Base-by-base conservation (phyloP, 1,140 invertebrate genomes). In the Drosophila rhopaloa region DNA sequence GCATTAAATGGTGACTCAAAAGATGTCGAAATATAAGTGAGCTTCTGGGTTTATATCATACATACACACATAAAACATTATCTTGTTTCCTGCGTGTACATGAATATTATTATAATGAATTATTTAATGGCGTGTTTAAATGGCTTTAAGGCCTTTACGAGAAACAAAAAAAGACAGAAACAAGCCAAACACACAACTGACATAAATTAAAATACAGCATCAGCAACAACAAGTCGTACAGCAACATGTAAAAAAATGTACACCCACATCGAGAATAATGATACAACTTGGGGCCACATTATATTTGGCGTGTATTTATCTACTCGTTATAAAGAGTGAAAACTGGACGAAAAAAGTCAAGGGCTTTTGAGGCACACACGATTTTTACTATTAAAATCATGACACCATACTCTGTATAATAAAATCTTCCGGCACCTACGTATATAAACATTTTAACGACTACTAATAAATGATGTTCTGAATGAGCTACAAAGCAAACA, bases 41-140 rank as follows among this genome's bases (percentile, higher is more conserved):
- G 29, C 19, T 38, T 48, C 35, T 67, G 32, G 46, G 35, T 46
- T 40, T 7, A 16, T 35, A 63, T 6, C 40, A 55, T 24, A 44
- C 29, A 19, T 10, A 35, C 7, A 13, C 40, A 35, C 14, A 66
- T 10, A 62, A 66, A 35, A 61, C 61, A 67, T 53, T 67, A 19
- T 41, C 62, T 55, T 63, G 58, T 67, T 75, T 81, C 60, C 79
- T 78, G 65, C 61, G 19, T 68, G 62, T 74, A 82, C 79, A 82
- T 74, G 79, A 51, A 78, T 60, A 76, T 81, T 55, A 88, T 88
- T 70, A 67, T 70, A 67, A 70, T 70, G 81, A 90, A 90, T 90
- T 90, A 90, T 89, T 90, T 90, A 82, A 90, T 90, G 86, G 86
- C 85, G 80, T 89, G 85, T 82, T 90, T 84, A 90, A 90, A 90